Conservation (phyloP, 2,888 invertebrate species). For the Cephus rjabovi region DNA sequence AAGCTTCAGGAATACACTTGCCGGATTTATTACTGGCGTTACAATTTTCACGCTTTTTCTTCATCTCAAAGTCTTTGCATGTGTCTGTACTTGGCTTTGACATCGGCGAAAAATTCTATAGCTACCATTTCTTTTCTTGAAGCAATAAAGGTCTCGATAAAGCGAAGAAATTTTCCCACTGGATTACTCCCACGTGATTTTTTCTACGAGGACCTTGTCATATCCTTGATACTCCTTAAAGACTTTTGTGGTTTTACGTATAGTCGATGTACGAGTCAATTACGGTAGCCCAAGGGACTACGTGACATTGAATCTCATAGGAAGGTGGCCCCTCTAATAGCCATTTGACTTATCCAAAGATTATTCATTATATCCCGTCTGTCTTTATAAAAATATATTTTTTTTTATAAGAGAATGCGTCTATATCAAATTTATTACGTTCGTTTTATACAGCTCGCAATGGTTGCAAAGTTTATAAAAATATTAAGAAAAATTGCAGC, state of each 20-base stretch:
- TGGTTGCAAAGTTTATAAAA: not conserved
- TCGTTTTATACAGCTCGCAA: not conserved
- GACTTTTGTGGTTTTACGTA: no score
- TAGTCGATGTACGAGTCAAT: no score
- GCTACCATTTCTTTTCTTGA: not conserved
- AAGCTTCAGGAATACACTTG: not conserved
- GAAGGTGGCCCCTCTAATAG: not conserved
- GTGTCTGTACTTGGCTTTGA: not conserved
- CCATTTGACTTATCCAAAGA: not conserved
- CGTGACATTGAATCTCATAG: not conserved
- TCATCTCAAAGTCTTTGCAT: not conserved
- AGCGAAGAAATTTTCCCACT: not conserved
- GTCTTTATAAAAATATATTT: not conserved
- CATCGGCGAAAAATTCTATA: not conserved
- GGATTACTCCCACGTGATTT: not conserved
- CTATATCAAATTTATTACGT: not conserved
- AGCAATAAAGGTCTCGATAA: not conserved
- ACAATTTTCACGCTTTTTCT: not conserved
- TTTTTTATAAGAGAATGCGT: no score
- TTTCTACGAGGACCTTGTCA: not conserved
- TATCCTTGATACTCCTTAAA: not conserved
- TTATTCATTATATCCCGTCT: not conserved
- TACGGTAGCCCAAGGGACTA: not conserved
- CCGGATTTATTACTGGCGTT: not conserved
- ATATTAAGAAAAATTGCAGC: not conserved